Evolutionary conservation across 2,888 invertebrate genomes (phyloP), one percentile per base, ranked within the genome.

Genomic region (Drosophila infuscata): DNA sequence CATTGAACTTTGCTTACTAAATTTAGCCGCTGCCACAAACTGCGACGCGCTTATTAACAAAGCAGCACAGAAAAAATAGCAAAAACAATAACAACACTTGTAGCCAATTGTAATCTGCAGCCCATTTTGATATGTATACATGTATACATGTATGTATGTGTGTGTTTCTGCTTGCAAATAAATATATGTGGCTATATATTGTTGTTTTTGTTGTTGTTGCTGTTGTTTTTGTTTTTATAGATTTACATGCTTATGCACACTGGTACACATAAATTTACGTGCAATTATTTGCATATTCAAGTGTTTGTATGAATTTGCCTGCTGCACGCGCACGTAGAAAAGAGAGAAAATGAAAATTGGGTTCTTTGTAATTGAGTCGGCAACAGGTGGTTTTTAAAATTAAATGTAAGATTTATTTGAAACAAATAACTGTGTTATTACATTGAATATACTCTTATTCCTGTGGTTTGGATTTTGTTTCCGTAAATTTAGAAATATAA

Each of bases 401-500:
- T 85, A 91, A 91, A 91, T 91, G 88, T 89, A 92, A 92, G 92
- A 92, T 92, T 92, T 92, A 92, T 92, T 92, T 92, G 87, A 92
- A 92, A 92, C 92, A 92, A 92, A 92, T 92, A 92, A 92, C 92
- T 91, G 92, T 91, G 88, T 91, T 91, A 91, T 92, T 91, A 92
- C 91, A 92, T 91, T 91, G 91, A 91, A 87, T 76, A 74, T 70
- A 69, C 72, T 70, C 79, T 77, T 72, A 74, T 83, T 74, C 69
- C 73, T 84, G 81, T 72, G 82, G 78, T 81, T 83, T 78, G 75
- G 75, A 80, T 79, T 79, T 81, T 75, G 61, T 79, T 78, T 85
- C 63, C 66, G 66, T 64, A 79, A 74, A 75, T 84, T 82, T 83
- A 84, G 83, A 88, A 85, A 88, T 79, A 83, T 88, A 83, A 89